These are phyloP conservation scores for Verasper variegatus DNA, from an alignment of 2,113 vertebrate species.

Conservation along the genomic window DNA sequence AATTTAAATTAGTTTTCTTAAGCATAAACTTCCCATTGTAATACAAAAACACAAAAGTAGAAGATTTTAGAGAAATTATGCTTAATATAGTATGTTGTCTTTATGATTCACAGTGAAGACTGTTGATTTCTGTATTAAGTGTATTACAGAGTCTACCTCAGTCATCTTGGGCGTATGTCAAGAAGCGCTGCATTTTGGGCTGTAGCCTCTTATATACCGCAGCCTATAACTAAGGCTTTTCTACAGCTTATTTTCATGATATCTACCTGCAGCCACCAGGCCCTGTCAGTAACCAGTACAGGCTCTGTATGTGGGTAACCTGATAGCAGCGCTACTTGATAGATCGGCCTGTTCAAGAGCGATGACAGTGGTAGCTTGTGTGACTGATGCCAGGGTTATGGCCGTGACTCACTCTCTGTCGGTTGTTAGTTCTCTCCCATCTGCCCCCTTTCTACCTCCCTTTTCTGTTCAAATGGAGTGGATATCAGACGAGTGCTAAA, in stretches of 20 bases:
- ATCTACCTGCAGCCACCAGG: slow-evolving; percentile 11
- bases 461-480: slow-evolving; percentile 99
- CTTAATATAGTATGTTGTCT: background rate
- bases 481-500: slow-evolving; percentile 95
- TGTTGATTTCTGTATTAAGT: slow-evolving; percentile 10
- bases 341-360: slow-evolving; percentile 21
- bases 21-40: background rate
- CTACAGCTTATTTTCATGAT: background rate
- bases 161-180: slow-evolving; percentile 50
- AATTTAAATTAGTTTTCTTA: background rate
- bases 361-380: slow-evolving; percentile 61
- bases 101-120: slow-evolving; percentile 4
- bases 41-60: background rate
- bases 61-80: background rate
- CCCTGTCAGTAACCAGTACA: background rate
- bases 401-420: slow-evolving; percentile 91
- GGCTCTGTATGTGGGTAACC: slow-evolving; percentile 23
- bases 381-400: slow-evolving; percentile 81
- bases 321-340: slow-evolving; percentile 55
- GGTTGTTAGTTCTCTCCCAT: slow-evolving; percentile 98
- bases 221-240: background rate
- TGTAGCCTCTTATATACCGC: background rate
- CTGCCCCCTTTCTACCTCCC: slow-evolving; percentile 98
- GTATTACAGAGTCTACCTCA: slow-evolving; percentile 35
- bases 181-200: slow-evolving; percentile 45